Evolutionary conservation across 2,888 invertebrate species (phyloP).

Genomic region (Tillus elongatus): DNA sequence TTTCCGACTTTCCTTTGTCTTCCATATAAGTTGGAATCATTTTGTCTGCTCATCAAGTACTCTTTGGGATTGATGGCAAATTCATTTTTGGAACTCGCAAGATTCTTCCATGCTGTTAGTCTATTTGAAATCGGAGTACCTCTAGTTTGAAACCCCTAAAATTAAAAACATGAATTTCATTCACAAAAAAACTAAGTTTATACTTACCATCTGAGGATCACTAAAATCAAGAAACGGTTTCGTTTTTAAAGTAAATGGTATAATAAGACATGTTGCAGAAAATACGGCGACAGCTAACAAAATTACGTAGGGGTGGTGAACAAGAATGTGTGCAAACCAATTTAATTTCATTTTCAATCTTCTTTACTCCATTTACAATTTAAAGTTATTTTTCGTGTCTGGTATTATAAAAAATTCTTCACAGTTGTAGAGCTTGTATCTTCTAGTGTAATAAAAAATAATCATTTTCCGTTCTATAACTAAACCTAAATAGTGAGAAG

Average conservation of each 20-base stretch:
- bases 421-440: too few relatives aligned
- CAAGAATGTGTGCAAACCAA: conserved; percentile 58
- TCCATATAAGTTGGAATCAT: conserved; percentile 10
- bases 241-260: conserved; percentile 53
- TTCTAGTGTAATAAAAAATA: too few relatives aligned
- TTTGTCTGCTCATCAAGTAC: conserved; percentile 38
- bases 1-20: conserved; percentile 9
- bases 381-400: too few relatives aligned
- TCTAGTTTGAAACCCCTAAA: conserved; percentile 81
- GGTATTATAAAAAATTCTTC: too few relatives aligned
- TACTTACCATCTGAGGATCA: conserved; percentile 70
- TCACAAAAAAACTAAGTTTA: too few relatives aligned
- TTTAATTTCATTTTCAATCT: conserved; percentile 34
- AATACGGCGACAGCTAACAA: conserved; percentile 53
- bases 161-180: too few relatives aligned
- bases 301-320: conserved; percentile 59
- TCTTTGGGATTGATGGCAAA: conserved; percentile 66
- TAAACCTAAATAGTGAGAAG: too few relatives aligned
- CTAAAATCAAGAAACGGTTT: conserved; percentile 69
- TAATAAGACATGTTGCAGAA: conserved; percentile 56
- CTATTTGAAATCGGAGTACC: conserved; percentile 77
- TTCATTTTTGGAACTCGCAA: conserved; percentile 62
- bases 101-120: conserved; percentile 75
- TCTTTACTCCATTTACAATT: too few relatives aligned
- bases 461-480: too few relatives aligned